phyloP scores from a whole-genome alignment of 2,888 invertebrate genomes.

The Synanthedon tipuliformis region DNA sequence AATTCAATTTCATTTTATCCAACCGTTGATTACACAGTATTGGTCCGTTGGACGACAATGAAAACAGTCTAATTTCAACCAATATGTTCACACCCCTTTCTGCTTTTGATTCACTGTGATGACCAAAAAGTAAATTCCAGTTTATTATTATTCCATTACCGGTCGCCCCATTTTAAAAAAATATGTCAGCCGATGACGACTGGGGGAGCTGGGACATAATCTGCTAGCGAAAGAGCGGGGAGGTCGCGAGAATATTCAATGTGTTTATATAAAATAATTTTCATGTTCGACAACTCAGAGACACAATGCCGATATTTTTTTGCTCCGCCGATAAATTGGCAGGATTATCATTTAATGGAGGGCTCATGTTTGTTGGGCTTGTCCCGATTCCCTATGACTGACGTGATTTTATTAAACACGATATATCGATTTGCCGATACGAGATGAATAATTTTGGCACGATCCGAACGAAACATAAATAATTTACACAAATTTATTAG shows the following conservation, averaged over 20 bases:
- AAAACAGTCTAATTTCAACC: conserved; percentile 55
- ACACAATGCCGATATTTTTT: conserved; percentile 65
- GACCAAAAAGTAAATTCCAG: conserved; percentile 70
- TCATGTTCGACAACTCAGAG: conserved; percentile 65
- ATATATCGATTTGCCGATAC: conserved; percentile 35
- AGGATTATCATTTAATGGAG: conserved; percentile 70
- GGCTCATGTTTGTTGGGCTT: conserved; percentile 66
- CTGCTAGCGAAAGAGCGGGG: conserved; percentile 28
- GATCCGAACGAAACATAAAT: conserved; percentile 33
- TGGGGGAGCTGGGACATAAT: conserved; percentile 47
- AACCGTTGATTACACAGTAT: conserved; percentile 65
- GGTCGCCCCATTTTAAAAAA: conserved; percentile 66
- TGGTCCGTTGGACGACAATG: conserved; percentile 61
- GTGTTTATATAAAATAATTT: conserved; percentile 70
- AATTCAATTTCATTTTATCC: conserved; percentile 59
- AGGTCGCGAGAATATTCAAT: conserved; percentile 62
- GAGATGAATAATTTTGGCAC: conserved; percentile 35
- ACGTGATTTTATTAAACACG: conserved; percentile 65
- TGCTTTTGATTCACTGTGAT: conserved; percentile 59
- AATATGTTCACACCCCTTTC: conserved; percentile 68
- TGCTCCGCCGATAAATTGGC: conserved; percentile 64
- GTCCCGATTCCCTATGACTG: conserved; percentile 64
- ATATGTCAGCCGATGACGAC: conserved; percentile 67
- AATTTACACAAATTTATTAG: conserved; percentile 44
- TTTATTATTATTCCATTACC: conserved; percentile 71